Evolutionary conservation across 1,140 invertebrate species (phyloP).

Genomic region (Plodia interpunctella): DNA sequence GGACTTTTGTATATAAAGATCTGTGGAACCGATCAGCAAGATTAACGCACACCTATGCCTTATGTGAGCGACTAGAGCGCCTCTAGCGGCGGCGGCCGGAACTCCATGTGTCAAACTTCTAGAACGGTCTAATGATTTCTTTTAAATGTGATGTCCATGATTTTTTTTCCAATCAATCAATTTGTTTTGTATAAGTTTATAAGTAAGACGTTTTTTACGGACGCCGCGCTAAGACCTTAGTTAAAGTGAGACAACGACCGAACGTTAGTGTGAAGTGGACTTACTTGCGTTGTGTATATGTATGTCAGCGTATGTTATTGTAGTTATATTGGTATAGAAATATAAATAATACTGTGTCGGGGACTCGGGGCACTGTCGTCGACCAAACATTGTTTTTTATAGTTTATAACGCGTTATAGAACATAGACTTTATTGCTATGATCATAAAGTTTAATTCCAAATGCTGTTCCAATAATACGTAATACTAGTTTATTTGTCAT

Average conservation of each 20-base stretch:
- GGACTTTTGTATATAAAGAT: conserved; percentile 1
- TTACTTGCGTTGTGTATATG: conserved; percentile 50
- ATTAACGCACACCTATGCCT: conserved; percentile 46
- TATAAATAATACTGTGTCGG: conserved; percentile 36
- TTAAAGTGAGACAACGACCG: conserved; percentile 22
- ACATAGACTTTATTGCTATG: too few species aligned
- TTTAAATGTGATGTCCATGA: conserved; percentile 8
- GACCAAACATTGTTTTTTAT: background rate
- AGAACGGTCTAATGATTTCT: conserved; percentile 11
- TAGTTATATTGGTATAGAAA: conserved; percentile 52
- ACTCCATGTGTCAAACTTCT: background rate
- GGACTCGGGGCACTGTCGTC: conserved; percentile 32
- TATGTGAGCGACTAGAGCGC: conserved; percentile 14
- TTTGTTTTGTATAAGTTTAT: conserved; percentile 13
- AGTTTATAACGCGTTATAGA: background rate
- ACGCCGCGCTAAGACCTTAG: background rate
- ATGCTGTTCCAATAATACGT: too few species aligned
- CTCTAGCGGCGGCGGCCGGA: background rate
- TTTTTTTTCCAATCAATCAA: conserved; percentile 4
- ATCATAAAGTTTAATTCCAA: too few species aligned
- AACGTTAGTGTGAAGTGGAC: conserved; percentile 45
- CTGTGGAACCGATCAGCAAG: conserved; percentile 8
- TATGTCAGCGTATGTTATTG: conserved; percentile 40
- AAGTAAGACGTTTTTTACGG: conserved; percentile 11
- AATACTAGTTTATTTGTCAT: too few species aligned